Percentiles rank a stretch among this genome's conserved stretches.
Conservation (phyloP, 2,113 vertebrate species). For the Eira barbara region DNA sequence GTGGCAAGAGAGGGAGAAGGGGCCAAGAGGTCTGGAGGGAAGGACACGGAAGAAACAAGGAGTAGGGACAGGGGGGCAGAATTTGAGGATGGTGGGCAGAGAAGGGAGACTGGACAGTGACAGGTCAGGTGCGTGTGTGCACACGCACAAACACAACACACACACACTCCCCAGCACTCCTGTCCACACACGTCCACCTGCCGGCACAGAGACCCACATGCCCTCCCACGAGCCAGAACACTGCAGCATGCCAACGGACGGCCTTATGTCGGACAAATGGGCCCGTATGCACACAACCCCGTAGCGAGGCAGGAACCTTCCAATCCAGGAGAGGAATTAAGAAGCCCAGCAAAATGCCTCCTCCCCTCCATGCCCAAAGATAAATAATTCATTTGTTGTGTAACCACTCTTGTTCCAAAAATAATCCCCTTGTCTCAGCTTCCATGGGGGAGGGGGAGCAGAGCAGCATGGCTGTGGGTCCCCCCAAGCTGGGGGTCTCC, state of each 20-base stretch:
- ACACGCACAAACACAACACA: not conserved
- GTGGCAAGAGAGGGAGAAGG: not conserved
- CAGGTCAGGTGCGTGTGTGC: not conserved
- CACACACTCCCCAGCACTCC: accelerated
- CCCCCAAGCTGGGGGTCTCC: conserved; percentile 35
- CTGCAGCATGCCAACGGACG: not conserved
- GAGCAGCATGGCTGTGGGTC: not conserved
- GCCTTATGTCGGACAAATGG: not conserved
- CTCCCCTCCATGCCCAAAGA: conserved; percentile 75
- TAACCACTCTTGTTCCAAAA: conserved; percentile 83
- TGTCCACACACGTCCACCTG: not conserved
- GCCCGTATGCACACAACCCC: not conserved
- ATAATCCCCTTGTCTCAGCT: conserved; percentile 78
- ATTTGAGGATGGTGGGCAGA: not conserved
- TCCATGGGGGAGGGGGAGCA: conserved; percentile 60
- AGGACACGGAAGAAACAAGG: not conserved
- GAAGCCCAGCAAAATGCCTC: conserved; percentile 67
- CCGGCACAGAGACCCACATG: not conserved
- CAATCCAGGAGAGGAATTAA: conserved; percentile 49
- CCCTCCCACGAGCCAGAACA: not conserved
- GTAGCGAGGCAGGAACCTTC: not conserved
- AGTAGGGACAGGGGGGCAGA: not conserved
- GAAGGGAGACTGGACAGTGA: not conserved
- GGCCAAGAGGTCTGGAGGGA: not conserved
- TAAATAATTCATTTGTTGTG: conserved; percentile 87